phyloP scores from a whole-genome alignment of 2,797 vertebrate species.

The Numenius phaeopus region DNA sequence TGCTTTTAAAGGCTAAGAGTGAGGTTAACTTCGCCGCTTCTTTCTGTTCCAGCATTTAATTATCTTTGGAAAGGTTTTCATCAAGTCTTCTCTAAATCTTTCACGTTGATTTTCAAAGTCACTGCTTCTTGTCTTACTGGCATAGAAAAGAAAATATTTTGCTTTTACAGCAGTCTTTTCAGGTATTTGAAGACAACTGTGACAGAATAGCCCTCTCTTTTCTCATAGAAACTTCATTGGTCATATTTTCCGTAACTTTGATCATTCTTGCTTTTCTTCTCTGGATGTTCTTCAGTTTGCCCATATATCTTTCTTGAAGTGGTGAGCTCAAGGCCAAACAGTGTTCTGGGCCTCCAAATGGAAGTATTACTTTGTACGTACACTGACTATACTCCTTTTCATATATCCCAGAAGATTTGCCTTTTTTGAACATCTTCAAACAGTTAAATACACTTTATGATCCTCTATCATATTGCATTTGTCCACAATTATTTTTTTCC shows the following conservation, averaged over 20 bases:
- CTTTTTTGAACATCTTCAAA: neutral
- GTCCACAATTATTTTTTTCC: neutral
- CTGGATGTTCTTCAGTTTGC: neutral
- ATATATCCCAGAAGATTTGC: neutral
- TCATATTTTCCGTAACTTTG: neutral
- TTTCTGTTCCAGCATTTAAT: neutral
- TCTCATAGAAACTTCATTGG: neutral
- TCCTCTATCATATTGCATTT: neutral
- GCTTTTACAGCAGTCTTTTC: neutral
- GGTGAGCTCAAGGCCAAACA: neutral
- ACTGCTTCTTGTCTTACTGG: neutral
- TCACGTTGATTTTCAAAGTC: neutral
- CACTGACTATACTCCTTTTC: neutral
- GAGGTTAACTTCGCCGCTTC: neutral
- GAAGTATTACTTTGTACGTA: neutral
- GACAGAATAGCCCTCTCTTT: neutral
- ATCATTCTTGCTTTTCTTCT: neutral
- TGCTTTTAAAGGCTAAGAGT: neutral
- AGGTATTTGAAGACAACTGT: neutral
- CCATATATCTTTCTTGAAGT: neutral
- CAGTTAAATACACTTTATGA: neutral
- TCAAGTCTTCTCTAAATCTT: neutral
- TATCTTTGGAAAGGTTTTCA: neutral
- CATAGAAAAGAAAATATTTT: neutral
- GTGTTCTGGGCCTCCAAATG: neutral